Evolutionary conservation across 2,888 invertebrate species (phyloP), one percentile per base, ranked within the genome.

Genomic region (Tribolium freemani): DNA sequence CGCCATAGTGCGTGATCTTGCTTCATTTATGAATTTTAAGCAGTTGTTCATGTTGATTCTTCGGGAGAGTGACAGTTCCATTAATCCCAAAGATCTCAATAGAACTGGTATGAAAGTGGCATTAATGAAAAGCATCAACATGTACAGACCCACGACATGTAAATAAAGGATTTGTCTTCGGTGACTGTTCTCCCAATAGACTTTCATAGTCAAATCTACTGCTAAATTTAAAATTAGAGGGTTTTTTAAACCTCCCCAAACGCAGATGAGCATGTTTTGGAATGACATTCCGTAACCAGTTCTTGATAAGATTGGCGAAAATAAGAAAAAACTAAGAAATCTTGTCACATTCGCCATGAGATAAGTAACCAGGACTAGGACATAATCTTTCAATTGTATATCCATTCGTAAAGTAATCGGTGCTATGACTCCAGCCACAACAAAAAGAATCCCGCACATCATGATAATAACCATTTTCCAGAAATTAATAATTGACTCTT

Each of bases 11-110:
- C 50, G 11, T 5, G 4, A 6, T 26, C 67, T 45, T 10, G 56
- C 48, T 26, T 57, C 46, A n/a, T 38, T 13, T n/a, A 67, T 50
- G 10, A 44, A 31, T 46, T 57, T 67, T 31, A 67, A 1, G 48
- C 67, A 67, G 26, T 46, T 67, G 48, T 46, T 67, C 67, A 67
- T 67, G 50, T 67, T 67, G 30, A 57, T 8, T 20, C 46, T 46
- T 9, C 56, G 38, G 2, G 56, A 8, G 0, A 46, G 3, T 3
- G 67, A 48, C 6, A 56, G 13, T 11, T 67, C 56, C 5, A 20
- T 11, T n/a, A 56, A 48, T 9, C 56, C 54, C 3, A 67, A 10
- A 6, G 38, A 16, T 10, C 56, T 8, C 6, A 67, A 26, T n/a
- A 56, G 26, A 6, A 56, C 4, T n/a, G 45, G 21, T 26, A 46